phyloP scores from a whole-genome alignment of 1,140 invertebrate species.

The Aphelinus certus region DNA sequence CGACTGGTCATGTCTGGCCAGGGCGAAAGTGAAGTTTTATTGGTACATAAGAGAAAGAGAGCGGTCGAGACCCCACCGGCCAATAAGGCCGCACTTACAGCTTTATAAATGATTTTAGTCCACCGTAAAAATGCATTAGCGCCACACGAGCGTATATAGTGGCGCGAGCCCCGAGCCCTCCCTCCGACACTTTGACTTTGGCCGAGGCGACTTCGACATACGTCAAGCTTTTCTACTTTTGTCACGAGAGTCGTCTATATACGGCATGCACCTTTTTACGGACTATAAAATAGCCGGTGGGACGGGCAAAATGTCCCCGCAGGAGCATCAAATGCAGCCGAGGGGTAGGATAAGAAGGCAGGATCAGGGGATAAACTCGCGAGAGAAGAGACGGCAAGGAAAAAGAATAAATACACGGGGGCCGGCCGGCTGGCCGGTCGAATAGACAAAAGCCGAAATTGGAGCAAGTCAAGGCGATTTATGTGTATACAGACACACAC shows the following conservation, averaged over 20 bases:
- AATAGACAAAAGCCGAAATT: background rate
- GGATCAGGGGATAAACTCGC: background rate
- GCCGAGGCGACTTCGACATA: background rate
- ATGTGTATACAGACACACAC: background rate
- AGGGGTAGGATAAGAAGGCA: background rate
- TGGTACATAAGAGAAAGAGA: slow-evolving; percentile 45
- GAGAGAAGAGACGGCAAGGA: background rate
- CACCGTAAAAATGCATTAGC: slow-evolving; percentile 63
- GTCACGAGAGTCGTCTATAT: slow-evolving; percentile 36
- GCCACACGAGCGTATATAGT: slow-evolving; percentile 16
- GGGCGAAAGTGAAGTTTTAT: slow-evolving; percentile 62
- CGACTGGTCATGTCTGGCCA: slow-evolving; percentile 61
- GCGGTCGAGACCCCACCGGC: slow-evolving; percentile 40
- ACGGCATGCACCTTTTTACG: slow-evolving; percentile 52
- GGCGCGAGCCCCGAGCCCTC: background rate
- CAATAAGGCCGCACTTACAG: slow-evolving; percentile 66
- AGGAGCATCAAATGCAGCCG: background rate
- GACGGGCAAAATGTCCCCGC: slow-evolving; percentile 6
- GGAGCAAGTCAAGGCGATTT: background rate
- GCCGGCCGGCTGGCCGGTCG: background rate
- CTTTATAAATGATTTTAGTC: slow-evolving; percentile 67
- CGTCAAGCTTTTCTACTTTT: slow-evolving; percentile 9
- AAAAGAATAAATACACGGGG: background rate
- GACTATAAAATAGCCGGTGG: slow-evolving; percentile 54
- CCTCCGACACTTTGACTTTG: slow-evolving; percentile 1